Percentiles rank a stretch among this genome's conserved stretches.
phyloP scores from a whole-genome alignment of 2,113 vertebrate genomes.

The Donacobius atricapilla region DNA sequence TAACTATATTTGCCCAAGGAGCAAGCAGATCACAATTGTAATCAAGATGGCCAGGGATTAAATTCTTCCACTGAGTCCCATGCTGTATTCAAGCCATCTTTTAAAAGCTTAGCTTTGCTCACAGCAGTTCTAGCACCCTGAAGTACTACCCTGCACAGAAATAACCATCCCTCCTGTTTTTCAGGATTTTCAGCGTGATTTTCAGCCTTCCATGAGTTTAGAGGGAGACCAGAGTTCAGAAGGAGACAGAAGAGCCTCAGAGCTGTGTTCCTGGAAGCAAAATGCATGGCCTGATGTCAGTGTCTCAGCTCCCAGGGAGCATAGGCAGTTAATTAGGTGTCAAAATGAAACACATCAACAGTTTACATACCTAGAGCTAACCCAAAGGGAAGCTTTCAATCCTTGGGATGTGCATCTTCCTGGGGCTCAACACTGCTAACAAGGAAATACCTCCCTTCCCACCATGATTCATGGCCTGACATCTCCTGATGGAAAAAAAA shows the following conservation, averaged over 20 bases:
- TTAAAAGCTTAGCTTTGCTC: not conserved
- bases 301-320: not conserved
- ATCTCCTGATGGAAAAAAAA: not conserved
- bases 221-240: not conserved
- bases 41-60: not conserved
- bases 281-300: not conserved
- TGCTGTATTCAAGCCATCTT: not conserved
- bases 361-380: not conserved
- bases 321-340: not conserved
- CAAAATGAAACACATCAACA: not conserved
- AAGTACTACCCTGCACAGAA: not conserved
- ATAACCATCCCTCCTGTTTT: not conserved
- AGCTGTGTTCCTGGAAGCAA: not conserved
- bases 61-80: not conserved
- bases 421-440: not conserved
- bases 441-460: slow-evolving; percentile 45
- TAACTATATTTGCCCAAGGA: not conserved
- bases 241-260: not conserved
- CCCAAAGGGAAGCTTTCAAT: not conserved
- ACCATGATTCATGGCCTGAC: slow-evolving; percentile 18
- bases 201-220: not conserved
- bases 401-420: not conserved
- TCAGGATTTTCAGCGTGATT: not conserved
- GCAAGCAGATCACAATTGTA: not conserved
- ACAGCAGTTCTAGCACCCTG: not conserved